Evolutionary conservation across 2,113 vertebrate species (phyloP), one percentile per base, ranked within the genome.

Genomic region (Carassius carassius): DNA sequence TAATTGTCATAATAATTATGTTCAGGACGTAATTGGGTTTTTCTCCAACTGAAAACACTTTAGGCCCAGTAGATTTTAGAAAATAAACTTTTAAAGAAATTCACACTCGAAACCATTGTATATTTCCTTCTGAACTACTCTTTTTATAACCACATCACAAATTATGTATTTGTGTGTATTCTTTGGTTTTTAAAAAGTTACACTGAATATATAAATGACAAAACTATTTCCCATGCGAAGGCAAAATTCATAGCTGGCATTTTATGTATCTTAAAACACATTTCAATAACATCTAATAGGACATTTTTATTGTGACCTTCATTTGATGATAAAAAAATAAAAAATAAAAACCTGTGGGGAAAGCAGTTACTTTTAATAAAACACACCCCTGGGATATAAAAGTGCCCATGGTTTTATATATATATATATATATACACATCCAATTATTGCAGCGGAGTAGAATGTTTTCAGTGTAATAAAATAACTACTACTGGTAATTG

Each of bases 1-100:
- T 79, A 78, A 78, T 78, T 60, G n/a, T 41, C 29, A 60, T 60
- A 78, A 77, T 58, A 35, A 78, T 78, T 37, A 78, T 21, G 76
- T n/a, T 60, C 54, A 23, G 60, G 21, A 78, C 13, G n/a, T 78
- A 37, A 60, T 60, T 78, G 32, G 32, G 32, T 5, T 70, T 37
- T 70, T 21, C 67, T 21, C 37, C 67, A 70, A 21, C 32, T 70
- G 19, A 17, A 9, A 70, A 32, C 67, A 21, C 32, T 70, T 70
- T 37, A 21, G 32, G 67, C 35, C 32, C 32, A 37, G 67, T 70
- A 32, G 32, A 21, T 70, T 67, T 67, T 16, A 69, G 32, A 69
- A 37, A 69, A 35, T 69, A 70, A 70, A 69, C 65, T 37, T 67
- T 35, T 35, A 3, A 69, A 37, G 10, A 19, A 37, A 69, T 10